Evolutionary conservation across 2,113 vertebrate species (phyloP).

Genomic region (Hassar affinis): DNA sequence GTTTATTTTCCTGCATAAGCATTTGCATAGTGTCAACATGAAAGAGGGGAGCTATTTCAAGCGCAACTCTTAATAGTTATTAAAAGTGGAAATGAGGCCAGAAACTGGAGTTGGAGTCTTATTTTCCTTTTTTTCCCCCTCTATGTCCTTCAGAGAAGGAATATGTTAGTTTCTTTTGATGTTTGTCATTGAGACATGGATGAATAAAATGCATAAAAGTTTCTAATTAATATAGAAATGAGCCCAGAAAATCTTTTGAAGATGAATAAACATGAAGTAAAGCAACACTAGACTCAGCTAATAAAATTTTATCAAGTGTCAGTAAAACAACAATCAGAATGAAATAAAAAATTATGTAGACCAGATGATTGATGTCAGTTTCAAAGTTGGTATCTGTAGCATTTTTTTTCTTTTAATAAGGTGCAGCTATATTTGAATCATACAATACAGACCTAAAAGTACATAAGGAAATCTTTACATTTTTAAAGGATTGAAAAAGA

Average conservation of each 20-base stretch:
- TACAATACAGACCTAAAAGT: too few relatives aligned
- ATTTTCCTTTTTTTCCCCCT: not conserved
- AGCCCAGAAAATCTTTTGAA: slow-evolving; percentile 10
- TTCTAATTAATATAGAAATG: slow-evolving; percentile 20
- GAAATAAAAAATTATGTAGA: not conserved
- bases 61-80: slow-evolving; percentile 34
- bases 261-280: slow-evolving; percentile 10
- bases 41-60: slow-evolving; percentile 37
- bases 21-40: slow-evolving; percentile 33
- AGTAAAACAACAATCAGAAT: not conserved
- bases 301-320: not conserved
- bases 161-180: slow-evolving; percentile 22
- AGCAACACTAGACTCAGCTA: not conserved
- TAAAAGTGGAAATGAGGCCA: slow-evolving; percentile 46
- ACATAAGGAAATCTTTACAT: not conserved
- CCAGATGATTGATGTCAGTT: not conserved
- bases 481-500: not conserved
- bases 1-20: slow-evolving; percentile 45
- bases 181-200: slow-evolving; percentile 22
- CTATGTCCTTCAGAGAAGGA: not conserved
- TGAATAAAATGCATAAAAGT: slow-evolving; percentile 17
- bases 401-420: not conserved
- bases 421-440: not conserved
- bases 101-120: slow-evolving; percentile 14
- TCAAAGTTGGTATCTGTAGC: not conserved